Percentiles rank a stretch among this genome's conserved stretches.
Conservation (phyloP, 2,888 invertebrate species). For the Hirtodrosophila trivittata region DNA sequence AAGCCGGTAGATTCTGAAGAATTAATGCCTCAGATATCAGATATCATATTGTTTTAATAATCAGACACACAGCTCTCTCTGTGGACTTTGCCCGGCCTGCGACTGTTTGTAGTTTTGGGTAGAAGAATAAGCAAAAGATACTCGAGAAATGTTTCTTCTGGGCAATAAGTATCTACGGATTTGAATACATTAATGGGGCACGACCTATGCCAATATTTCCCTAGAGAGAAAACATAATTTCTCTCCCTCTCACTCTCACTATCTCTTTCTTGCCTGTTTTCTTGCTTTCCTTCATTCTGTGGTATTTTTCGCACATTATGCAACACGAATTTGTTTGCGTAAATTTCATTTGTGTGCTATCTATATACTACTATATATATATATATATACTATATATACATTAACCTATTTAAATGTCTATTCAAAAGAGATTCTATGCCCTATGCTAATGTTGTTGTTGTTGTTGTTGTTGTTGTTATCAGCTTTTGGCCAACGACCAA, state of each 20-base stretch:
- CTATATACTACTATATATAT: constrained; percentile 17
- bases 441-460: constrained; percentile 9
- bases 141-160: neutral
- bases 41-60: constrained; percentile 1
- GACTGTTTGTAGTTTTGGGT: too few relatives aligned
- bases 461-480: constrained; percentile 39
- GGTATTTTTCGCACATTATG: constrained; percentile 38
- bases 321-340: constrained; percentile 45
- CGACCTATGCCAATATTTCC: constrained; percentile 58
- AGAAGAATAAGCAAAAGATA: too few relatives aligned
- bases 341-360: constrained; percentile 53
- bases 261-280: neutral
- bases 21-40: constrained; percentile 20
- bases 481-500: constrained; percentile 31
- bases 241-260: neutral
- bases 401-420: neutral
- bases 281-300: too few relatives aligned
- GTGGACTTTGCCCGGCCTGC: constrained; percentile 31
- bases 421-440: too few relatives aligned
- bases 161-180: constrained; percentile 9
- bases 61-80: neutral
- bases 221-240: constrained; percentile 3
- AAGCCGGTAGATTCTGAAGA: constrained; percentile 34
- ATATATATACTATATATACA: constrained; percentile 1
- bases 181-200: constrained; percentile 23